phyloP scores from a whole-genome alignment of 2,797 vertebrate species.

The Arremon aurantiirostris region DNA sequence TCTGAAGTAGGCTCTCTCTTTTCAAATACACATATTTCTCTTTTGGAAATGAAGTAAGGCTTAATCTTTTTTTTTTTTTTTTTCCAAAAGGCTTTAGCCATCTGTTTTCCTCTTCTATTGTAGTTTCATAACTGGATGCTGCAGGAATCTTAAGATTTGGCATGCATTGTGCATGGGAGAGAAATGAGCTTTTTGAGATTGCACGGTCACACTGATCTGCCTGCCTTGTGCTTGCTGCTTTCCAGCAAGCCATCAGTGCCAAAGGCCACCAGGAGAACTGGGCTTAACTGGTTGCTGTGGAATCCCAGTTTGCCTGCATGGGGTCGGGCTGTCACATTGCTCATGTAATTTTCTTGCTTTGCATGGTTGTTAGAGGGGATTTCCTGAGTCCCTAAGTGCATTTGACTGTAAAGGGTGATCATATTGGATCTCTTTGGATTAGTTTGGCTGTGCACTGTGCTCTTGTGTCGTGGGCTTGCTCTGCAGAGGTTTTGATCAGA shows the following conservation, averaged over 20 bases:
- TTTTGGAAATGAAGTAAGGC: neutral
- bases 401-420: neutral
- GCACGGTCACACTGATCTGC: neutral
- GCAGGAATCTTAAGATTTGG: conserved; percentile 49
- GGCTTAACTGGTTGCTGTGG: neutral
- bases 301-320: neutral
- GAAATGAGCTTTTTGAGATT: conserved; percentile 18
- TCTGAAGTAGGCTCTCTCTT: neutral
- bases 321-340: neutral
- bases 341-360: neutral
- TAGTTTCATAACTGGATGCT: conserved; percentile 59
- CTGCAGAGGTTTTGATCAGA: neutral
- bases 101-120: conserved; percentile 46
- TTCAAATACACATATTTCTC: neutral
- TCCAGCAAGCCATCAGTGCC: neutral
- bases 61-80: neutral
- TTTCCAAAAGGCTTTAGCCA: neutral
- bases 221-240: neutral
- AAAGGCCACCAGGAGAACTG: neutral
- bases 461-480: neutral
- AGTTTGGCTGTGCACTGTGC: neutral
- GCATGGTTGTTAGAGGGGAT: neutral
- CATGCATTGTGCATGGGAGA: neutral
- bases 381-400: neutral
- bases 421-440: neutral